Percentiles rank a stretch among this genome's conserved stretches.
Evolutionary conservation across 2,888 invertebrate species (phyloP).

Genomic region (Tenthredo scrophulariae): DNA sequence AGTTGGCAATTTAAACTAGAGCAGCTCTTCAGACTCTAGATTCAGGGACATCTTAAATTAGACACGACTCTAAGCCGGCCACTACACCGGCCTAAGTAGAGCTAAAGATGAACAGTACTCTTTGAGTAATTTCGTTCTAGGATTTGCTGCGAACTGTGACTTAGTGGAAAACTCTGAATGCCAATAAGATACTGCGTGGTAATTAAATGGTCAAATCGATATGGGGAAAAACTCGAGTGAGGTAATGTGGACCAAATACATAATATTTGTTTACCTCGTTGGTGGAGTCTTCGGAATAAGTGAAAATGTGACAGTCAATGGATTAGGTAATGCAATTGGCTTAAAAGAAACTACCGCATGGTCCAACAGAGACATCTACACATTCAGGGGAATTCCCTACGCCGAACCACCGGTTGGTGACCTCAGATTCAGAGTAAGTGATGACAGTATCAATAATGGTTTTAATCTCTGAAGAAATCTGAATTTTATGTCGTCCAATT

Average conservation of each 20-base stretch:
- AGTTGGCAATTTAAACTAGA: neutral
- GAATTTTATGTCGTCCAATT: neutral
- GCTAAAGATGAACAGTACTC: neutral
- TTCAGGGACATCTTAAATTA: neutral
- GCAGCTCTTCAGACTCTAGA: neutral
- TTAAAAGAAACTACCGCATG: constrained; percentile 8
- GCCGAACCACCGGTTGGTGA: constrained; percentile 34
- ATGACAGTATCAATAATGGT: neutral
- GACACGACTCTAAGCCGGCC: neutral
- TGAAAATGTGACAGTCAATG: constrained; percentile 6
- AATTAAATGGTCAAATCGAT: neutral
- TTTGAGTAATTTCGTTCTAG: neutral
- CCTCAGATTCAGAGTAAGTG: constrained; percentile 26
- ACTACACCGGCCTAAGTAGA: neutral
- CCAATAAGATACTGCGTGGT: neutral
- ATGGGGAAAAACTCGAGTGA: neutral
- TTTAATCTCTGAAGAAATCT: neutral
- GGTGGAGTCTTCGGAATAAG: neutral
- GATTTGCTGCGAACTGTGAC: neutral
- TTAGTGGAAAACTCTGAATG: neutral
- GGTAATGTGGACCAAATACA: neutral
- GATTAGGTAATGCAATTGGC: constrained; percentile 21
- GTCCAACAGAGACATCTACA: constrained; percentile 3
- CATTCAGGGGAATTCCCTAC: constrained; percentile 35
- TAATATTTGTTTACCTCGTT: neutral